phyloP scores from a whole-genome alignment of 2,113 vertebrate species.

The Eira barbara region DNA sequence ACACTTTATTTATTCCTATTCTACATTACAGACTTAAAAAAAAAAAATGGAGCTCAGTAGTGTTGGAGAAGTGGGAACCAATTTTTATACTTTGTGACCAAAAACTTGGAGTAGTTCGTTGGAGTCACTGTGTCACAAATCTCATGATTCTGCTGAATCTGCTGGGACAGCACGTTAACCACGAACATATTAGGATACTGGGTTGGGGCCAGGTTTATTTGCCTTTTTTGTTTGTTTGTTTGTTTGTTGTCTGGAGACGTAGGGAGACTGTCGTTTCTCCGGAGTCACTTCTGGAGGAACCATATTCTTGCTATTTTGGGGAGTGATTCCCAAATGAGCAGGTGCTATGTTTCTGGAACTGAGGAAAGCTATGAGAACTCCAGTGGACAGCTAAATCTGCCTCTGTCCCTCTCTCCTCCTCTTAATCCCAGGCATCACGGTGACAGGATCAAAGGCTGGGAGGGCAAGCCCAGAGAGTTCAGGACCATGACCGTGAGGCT shows the following conservation, averaged over 20 bases:
- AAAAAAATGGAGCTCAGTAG: conserved; percentile 20
- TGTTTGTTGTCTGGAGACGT: not conserved
- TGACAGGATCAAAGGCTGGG: not conserved
- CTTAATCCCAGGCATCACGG: not conserved
- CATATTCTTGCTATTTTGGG: not conserved
- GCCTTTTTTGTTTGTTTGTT: not conserved
- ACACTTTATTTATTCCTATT: conserved; percentile 75
- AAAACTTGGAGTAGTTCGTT: not conserved
- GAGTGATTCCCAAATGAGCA: not conserved
- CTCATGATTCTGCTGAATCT: not conserved
- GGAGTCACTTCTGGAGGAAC: not conserved
- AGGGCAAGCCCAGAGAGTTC: not conserved
- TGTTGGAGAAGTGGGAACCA: not conserved
- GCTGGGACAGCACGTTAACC: not conserved
- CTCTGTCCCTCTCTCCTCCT: not conserved
- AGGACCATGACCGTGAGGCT: rapidly evolving
- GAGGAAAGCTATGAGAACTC: not conserved
- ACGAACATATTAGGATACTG: not conserved
- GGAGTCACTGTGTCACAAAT: not conserved
- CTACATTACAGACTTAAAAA: conserved; percentile 44
- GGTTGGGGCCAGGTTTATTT: not conserved
- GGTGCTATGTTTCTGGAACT: not conserved
- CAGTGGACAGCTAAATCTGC: not conserved
- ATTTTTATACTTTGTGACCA: conserved; percentile 29
- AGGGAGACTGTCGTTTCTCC: not conserved